These are phyloP conservation scores for Heterocephalus glaber DNA, from an alignment of 2,113 vertebrate species.

Conservation along the genomic window DNA sequence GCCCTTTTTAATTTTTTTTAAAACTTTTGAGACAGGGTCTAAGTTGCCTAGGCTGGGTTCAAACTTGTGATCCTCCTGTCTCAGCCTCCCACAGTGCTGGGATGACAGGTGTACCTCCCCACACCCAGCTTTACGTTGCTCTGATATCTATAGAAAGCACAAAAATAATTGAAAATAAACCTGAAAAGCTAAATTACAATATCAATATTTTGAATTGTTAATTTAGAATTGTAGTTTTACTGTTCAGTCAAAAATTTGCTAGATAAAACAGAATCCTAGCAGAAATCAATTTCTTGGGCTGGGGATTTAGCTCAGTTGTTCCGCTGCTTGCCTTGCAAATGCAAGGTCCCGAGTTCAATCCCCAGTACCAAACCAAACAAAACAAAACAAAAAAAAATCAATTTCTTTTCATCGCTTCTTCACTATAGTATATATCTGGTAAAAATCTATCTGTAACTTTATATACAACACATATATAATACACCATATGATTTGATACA, in stretches of 20 bases:
- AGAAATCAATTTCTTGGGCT: too few species aligned
- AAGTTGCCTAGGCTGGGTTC: not conserved
- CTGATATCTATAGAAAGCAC: not conserved
- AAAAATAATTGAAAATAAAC: constrained; percentile 40
- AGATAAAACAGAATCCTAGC: not conserved
- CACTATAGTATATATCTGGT: not conserved
- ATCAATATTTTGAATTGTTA: not conserved
- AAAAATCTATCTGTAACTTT: not conserved
- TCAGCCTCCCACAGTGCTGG: not conserved
- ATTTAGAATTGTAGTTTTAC: constrained; percentile 52
- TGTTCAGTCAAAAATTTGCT: constrained; percentile 14
- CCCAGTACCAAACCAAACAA: too few species aligned
- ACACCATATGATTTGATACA: not conserved
- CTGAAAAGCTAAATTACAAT: constrained; percentile 39
- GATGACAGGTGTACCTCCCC: not conserved
- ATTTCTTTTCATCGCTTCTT: constrained; percentile 3
- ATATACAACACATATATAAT: not conserved
- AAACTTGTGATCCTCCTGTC: not conserved
- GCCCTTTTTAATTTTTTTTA: too few species aligned
- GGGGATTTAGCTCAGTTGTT: too few species aligned
- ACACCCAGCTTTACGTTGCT: not conserved
- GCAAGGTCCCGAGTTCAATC: too few species aligned
- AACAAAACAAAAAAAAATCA: constrained; percentile 13
- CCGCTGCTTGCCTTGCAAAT: too few species aligned
- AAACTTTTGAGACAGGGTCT: not conserved